Evolutionary conservation across 1,140 invertebrate genomes (phyloP), one percentile per base, ranked within the genome.

Genomic region (Archivesica marissinica): DNA sequence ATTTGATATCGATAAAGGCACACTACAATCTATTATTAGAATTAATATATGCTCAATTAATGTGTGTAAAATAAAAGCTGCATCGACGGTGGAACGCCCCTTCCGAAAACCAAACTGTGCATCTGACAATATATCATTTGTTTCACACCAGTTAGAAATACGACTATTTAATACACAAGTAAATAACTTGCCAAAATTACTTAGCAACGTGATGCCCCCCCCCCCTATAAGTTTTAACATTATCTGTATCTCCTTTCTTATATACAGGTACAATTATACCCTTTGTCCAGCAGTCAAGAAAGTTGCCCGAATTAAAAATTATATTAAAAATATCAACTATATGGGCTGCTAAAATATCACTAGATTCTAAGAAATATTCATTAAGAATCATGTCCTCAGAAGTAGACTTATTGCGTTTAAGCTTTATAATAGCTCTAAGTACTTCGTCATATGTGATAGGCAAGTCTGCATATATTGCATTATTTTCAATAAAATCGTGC

Each of bases 351-450:
- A 68, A 13, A 44, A 68, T 68, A 68, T 68, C 64, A 17, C 64
- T n/a, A n/a, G 64, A n/a, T 39, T 68, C 64, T 39, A 68, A 39
- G 35, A 68, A 68, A 39, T 68, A 68, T 39, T 68, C 64, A 44
- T 64, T 64, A 35, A 64, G 25, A 4, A 64, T 39, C 2, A 39
- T 68, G 30, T 68, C 64, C n/a, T n/a, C 23, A 39, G 64, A 39
- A n/a, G 13, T 38, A 2, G 64, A 17, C n/a, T 68, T 68, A 20
- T 4, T n/a, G 39, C n/a, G 35, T 28, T 68, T 68, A 6, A 64
- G 35, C 6, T 64, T 11, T n/a, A 20, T 64, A 68, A 68, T 44
- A 6, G 64, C 64, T 4, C 2, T 17, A 7, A 13, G 35, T 6
- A 39, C 64, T 39, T 68, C 64, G 4, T 17, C 20, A 39, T 39